Percentiles rank a stretch among this genome's conserved stretches.
Conservation (phyloP, 2,888 invertebrate genomes). For the Schrankia costaestrigalis region DNA sequence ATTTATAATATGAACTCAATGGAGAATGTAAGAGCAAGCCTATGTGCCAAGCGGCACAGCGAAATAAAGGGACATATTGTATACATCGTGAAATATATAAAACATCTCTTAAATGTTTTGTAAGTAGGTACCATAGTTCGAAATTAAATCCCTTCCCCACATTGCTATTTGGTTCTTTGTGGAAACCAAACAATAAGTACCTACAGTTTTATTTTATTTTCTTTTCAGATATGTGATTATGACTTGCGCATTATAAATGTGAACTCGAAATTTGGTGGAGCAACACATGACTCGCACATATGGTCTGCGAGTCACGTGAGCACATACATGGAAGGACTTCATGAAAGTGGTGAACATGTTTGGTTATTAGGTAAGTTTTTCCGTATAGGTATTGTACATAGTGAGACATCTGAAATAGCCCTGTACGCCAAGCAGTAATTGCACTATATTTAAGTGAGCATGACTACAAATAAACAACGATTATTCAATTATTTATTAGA, state of each 20-base stretch:
- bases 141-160: too few species aligned
- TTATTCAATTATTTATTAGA: neutral
- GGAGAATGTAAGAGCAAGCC: too few species aligned
- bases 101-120: neutral
- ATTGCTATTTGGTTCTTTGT: neutral
- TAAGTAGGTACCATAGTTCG: too few species aligned
- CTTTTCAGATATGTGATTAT: constrained; percentile 4
- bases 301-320: neutral
- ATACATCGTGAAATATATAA: too few species aligned
- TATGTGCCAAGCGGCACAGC: too few species aligned
- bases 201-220: neutral
- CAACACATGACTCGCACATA: neutral
- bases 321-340: neutral
- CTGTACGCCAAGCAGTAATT: too few species aligned
- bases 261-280: constrained; percentile 4
- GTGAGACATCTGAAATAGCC: neutral
- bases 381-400: neutral
- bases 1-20: too few species aligned
- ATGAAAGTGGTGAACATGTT: neutral
- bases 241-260: constrained; percentile 1
- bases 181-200: neutral
- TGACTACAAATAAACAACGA: too few species aligned
- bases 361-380: neutral
- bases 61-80: too few species aligned
- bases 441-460: too few species aligned